phyloP scores from a whole-genome alignment of 2,888 invertebrate genomes.

The Tillus elongatus region DNA sequence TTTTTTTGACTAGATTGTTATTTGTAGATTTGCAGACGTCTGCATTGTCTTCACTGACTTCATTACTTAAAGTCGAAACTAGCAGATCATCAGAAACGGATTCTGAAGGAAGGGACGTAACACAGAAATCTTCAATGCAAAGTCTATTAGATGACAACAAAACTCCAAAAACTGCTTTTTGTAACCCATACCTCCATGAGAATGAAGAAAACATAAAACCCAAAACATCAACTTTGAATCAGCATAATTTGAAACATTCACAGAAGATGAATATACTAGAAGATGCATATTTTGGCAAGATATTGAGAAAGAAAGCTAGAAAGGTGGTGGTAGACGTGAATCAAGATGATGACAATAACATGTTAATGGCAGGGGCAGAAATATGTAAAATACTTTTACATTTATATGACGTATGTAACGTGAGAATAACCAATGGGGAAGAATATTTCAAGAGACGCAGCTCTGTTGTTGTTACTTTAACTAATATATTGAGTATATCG shows the following conservation, averaged over 20 bases:
- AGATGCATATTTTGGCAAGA: conserved; percentile 29
- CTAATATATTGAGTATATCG: conserved; percentile 43
- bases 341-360: background rate
- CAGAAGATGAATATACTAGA: conserved; percentile 25
- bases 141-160: conserved; percentile 30
- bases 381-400: conserved; percentile 43
- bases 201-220: no score
- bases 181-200: no score
- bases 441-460: conserved; percentile 35
- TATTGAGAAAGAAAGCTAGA: conserved; percentile 12
- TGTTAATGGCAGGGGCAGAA: conserved; percentile 37
- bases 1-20: no score
- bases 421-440: conserved; percentile 23
- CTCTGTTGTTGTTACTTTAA: conserved; percentile 38
- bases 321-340: background rate
- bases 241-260: conserved; percentile 10
- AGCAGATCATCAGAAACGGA: conserved; percentile 15
- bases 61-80: conserved; percentile 25
- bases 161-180: conserved; percentile 26
- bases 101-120: conserved; percentile 6
- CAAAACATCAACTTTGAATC: no score
- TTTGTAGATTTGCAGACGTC: conserved; percentile 31
- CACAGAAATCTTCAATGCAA: conserved; percentile 23
- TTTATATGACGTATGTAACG: conserved; percentile 40
- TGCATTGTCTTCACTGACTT: conserved; percentile 26